phyloP scores from a whole-genome alignment of 2,113 vertebrate genomes.

The Tetrao urogallus region DNA sequence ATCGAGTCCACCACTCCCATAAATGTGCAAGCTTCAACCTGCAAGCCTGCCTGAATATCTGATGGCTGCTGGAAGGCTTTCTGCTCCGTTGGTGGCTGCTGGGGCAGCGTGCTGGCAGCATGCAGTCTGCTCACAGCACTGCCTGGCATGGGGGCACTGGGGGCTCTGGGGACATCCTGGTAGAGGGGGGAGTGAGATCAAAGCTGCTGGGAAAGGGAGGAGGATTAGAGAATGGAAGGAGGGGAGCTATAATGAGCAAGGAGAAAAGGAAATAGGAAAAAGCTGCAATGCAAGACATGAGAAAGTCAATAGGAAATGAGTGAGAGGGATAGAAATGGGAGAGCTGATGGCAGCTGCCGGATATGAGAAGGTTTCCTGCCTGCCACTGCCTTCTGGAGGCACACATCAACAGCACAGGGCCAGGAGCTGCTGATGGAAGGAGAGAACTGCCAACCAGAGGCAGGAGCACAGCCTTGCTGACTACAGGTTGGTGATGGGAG shows the following conservation, averaged over 20 bases:
- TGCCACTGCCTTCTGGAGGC: neutral
- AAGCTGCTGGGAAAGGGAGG: neutral
- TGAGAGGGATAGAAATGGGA: slow-evolving; percentile 16
- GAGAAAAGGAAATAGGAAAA: slow-evolving; percentile 60
- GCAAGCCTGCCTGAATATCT: slow-evolving; percentile 39
- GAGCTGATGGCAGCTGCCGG: slow-evolving; percentile 27
- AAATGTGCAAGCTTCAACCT: slow-evolving; percentile 51
- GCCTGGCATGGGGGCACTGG: neutral
- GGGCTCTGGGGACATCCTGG: neutral
- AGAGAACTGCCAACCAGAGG: neutral
- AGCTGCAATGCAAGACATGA: slow-evolving; percentile 46
- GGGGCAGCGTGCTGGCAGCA: slow-evolving; percentile 30
- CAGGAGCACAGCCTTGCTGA: neutral
- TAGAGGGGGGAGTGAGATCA: neutral
- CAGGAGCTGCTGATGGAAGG: neutral
- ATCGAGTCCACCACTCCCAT: slow-evolving; percentile 43
- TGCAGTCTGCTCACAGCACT: neutral
- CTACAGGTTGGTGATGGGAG: neutral
- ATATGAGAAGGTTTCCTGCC: slow-evolving; percentile 51
- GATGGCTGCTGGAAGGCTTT: slow-evolving; percentile 33
- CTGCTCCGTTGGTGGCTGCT: slow-evolving; percentile 32
- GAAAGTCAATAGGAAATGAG: slow-evolving; percentile 47
- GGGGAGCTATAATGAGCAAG: neutral
- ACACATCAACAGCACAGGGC: neutral
- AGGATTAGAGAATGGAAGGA: neutral